Evolutionary conservation across 2,888 invertebrate genomes (phyloP).

Genomic region (Rhagonycha fulva): DNA sequence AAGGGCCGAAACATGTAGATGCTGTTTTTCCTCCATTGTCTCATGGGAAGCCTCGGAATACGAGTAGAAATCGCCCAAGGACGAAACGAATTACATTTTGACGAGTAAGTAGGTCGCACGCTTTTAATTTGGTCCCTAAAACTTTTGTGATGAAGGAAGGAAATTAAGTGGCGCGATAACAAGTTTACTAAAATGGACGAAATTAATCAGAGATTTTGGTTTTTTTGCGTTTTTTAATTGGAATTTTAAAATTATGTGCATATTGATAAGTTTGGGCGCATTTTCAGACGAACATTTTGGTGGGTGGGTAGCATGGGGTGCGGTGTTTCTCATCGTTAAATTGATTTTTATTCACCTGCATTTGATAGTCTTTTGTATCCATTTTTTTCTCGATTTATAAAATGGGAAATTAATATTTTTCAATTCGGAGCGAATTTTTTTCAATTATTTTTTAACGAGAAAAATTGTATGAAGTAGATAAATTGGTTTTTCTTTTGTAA

Average conservation of each 20-base stretch:
- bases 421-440: not conserved
- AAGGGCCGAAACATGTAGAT: not conserved
- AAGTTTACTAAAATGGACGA: conserved; percentile 5
- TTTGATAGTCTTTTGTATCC: not conserved
- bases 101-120: conserved; percentile 14
- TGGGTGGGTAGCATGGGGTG: not conserved
- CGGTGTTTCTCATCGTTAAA: not conserved
- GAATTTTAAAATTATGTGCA: not conserved
- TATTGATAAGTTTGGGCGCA: not conserved
- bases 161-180: conserved; percentile 11
- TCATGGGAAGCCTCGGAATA: not conserved
- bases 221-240: not conserved
- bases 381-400: not conserved
- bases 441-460: not conserved
- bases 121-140: conserved; percentile 20
- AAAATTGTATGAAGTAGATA: not conserved
- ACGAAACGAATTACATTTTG: not conserved
- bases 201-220: conserved; percentile 4
- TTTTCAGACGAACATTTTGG: not conserved
- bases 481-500: not conserved
- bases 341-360: not conserved
- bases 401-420: not conserved
- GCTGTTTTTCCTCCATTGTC: not conserved
- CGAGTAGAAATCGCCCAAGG: not conserved
- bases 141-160: conserved; percentile 2